These are phyloP conservation scores for Casuarius casuarius DNA, from an alignment of 2,113 vertebrate genomes.

Conservation along the genomic window DNA sequence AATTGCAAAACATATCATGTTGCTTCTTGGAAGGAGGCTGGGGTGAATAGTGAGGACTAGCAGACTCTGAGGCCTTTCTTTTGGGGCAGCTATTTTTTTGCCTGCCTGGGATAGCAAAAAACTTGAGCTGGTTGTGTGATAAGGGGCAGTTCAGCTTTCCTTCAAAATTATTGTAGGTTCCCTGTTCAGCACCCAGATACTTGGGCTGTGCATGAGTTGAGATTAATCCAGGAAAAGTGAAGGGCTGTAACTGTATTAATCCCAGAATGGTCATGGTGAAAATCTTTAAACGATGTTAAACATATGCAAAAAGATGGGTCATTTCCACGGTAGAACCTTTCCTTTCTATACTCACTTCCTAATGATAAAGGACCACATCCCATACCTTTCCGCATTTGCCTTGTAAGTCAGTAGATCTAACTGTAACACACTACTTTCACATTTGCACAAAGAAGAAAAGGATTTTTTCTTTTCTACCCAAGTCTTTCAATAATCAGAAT, in stretches of 20 bases:
- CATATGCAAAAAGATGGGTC: background rate
- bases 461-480: background rate
- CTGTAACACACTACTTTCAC: background rate
- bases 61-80: background rate
- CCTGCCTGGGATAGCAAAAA: background rate
- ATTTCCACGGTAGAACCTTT: background rate
- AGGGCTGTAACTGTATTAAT: background rate
- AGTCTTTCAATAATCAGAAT: background rate
- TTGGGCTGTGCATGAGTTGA: background rate
- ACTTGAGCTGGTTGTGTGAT: background rate
- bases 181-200: accelerated
- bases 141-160: background rate
- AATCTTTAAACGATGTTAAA: background rate
- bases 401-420: background rate
- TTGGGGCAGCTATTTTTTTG: background rate
- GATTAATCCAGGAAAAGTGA: background rate
- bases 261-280: background rate
- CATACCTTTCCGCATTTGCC: background rate
- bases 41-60: background rate
- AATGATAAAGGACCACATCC: background rate
- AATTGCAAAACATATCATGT: background rate
- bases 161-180: background rate
- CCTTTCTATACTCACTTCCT: background rate
- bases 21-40: background rate
- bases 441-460: background rate